A percentile compares a stretch with the other conserved stretches of the same genome.
Conservation (phyloP, 2,797 vertebrate species). For the Siniperca undulata region DNA sequence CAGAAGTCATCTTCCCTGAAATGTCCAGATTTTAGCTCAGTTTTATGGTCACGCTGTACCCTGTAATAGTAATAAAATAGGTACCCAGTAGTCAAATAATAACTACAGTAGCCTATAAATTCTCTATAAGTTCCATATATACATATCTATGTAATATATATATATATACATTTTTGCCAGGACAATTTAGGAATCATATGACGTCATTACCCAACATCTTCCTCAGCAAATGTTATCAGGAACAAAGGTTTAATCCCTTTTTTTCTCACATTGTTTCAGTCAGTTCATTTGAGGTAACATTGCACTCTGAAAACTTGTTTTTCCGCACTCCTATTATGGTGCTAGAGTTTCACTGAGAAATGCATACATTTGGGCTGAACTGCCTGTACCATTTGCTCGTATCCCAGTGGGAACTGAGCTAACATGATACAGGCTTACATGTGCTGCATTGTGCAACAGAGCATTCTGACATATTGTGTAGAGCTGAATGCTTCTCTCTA, state of each 20-base stretch:
- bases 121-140: no score
- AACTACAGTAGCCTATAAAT: no score
- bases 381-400: conserved; percentile 32
- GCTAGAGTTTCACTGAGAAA: conserved; percentile 18
- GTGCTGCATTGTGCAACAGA: conserved; percentile 58
- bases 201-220: not conserved
- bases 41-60: no score
- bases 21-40: no score
- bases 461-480: not conserved
- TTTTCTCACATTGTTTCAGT: not conserved
- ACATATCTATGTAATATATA: no score
- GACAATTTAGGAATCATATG: not conserved
- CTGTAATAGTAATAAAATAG: no score
- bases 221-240: not conserved
- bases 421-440: conserved; percentile 44
- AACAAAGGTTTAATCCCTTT: not conserved
- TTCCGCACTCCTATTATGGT: not conserved
- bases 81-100: no score
- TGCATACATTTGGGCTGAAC: conserved; percentile 5
- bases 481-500: conserved; percentile 50
- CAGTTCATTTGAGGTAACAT: not conserved
- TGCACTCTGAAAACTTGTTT: not conserved
- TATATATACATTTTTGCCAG: not conserved
- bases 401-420: conserved; percentile 18
- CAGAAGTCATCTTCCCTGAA: no score